Evolutionary conservation across 2,888 invertebrate species (phyloP), one percentile per base, ranked within the genome.

Genomic region (Metacarcinus magister): DNA sequence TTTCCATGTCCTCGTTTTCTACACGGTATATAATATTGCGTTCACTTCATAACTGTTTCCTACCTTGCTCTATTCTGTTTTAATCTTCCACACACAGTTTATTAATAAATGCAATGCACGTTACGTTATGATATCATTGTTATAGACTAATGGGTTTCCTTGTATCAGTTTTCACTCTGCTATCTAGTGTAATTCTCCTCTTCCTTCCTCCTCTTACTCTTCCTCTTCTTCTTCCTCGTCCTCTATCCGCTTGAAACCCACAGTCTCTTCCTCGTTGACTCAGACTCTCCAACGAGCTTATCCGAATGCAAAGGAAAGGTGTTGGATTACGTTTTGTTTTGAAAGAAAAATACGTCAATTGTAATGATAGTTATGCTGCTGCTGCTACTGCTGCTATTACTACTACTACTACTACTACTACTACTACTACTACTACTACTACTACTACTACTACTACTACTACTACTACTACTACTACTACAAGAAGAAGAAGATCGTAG

Each of bases 361-460:
- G 32, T 8, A 10, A 10, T 82, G 32, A 32, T 28, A 32, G 32
- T 32, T 32, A 8, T 32, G 3, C 32, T 82, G 32, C 32, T 32
- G 3, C 16, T 32, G 7, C 82, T 82, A 10, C 28, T 2, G 8
- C 28, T 13, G 13, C 82, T 32, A 10, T 8, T 82, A 3, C 13
- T 82, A 75, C 75, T 75, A 8, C 10, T 82, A 28, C 82, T 32
- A 16, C 28, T 23, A 8, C 28, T 28, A 28, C 32, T 32, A 23
- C n/a, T 67, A n/a, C n/a, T 67, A 4, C 67, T 67, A n/a, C 67
- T 67, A 67, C 67, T 67, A 67, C 67, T n/a, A 67, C 67, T 67
- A n/a, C 67, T 67, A 67, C 67, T n/a, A n/a, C 67, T 67, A 67
- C n/a, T 67, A n/a, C 67, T 67, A 67, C 67, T 67, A 67, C 67